phyloP scores from a whole-genome alignment of 2,888 invertebrate genomes.

The Erebia aethiops region DNA sequence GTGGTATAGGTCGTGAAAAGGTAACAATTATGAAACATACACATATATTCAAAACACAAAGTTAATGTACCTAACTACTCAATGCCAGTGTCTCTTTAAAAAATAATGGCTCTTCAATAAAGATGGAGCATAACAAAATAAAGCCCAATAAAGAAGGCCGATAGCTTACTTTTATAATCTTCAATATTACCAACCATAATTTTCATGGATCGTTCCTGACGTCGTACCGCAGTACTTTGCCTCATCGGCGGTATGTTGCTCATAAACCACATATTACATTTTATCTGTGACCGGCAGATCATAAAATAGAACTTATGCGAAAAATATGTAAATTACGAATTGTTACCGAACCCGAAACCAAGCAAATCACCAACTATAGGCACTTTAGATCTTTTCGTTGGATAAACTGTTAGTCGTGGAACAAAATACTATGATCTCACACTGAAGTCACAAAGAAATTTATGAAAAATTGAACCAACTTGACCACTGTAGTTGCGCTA shows the following conservation, averaged over 20 bases:
- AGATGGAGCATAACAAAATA: slow-evolving; percentile 38
- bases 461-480: no score
- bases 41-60: no score
- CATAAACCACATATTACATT: slow-evolving; percentile 62
- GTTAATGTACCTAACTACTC: neutral
- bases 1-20: no score
- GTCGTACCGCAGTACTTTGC: slow-evolving; percentile 34
- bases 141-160: slow-evolving; percentile 38
- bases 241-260: slow-evolving; percentile 50
- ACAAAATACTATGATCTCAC: no score
- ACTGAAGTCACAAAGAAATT: no score
- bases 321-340: slow-evolving; percentile 58
- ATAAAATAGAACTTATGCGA: slow-evolving; percentile 60
- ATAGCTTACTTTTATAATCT: slow-evolving; percentile 43
- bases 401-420: neutral
- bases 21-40: no score
- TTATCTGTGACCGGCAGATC: slow-evolving; percentile 60
- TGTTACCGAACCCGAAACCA: slow-evolving; percentile 43
- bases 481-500: no score
- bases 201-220: slow-evolving; percentile 61
- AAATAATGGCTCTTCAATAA: slow-evolving; percentile 25
- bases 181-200: slow-evolving; percentile 50
- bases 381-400: slow-evolving; percentile 19
- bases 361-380: slow-evolving; percentile 18
- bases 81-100: slow-evolving; percentile 9